Evolutionary conservation across 2,113 vertebrate species (phyloP).

Genomic region (Corythornis vintsioides): DNA sequence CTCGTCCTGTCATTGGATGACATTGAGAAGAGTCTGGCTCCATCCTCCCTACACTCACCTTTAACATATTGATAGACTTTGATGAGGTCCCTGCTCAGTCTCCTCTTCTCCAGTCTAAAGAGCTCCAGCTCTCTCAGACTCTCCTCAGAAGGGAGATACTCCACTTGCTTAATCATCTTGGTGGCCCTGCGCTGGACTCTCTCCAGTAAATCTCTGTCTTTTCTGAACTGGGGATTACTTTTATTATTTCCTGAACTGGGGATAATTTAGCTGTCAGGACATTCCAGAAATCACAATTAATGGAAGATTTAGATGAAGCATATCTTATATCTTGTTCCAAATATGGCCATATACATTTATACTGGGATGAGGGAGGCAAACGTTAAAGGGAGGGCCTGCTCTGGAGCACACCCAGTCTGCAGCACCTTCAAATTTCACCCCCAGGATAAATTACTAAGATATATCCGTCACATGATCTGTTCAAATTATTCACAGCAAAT

Average conservation of each 20-base stretch:
- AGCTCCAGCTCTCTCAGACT: too few species aligned
- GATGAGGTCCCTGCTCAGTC: too few species aligned
- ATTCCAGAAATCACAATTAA: conserved; percentile 42
- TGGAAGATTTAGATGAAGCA: neutral
- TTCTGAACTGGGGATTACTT: too few species aligned
- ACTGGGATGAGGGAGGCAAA: neutral
- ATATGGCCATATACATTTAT: neutral
- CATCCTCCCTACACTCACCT: too few species aligned
- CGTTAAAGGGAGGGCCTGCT: neutral
- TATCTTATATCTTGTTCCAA: conserved; percentile 50
- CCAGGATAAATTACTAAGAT: conserved; percentile 58
- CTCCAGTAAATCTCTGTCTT: too few species aligned
- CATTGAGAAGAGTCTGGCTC: too few species aligned
- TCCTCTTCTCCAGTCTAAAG: too few species aligned
- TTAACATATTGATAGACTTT: too few species aligned
- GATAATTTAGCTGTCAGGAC: conserved; percentile 38
- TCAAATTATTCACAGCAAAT: conserved; percentile 64
- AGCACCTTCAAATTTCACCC: conserved; percentile 60
- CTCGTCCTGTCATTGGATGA: too few species aligned
- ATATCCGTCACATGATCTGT: conserved; percentile 24
- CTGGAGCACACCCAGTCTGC: conserved; percentile 18
- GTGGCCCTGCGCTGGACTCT: too few species aligned
- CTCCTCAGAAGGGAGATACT: too few species aligned
- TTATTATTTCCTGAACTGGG: neutral
- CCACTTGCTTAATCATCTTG: too few species aligned